Evolutionary conservation across 2,888 invertebrate genomes (phyloP), one percentile per base, ranked within the genome.

Genomic region (Tenthredo distinguenda): DNA sequence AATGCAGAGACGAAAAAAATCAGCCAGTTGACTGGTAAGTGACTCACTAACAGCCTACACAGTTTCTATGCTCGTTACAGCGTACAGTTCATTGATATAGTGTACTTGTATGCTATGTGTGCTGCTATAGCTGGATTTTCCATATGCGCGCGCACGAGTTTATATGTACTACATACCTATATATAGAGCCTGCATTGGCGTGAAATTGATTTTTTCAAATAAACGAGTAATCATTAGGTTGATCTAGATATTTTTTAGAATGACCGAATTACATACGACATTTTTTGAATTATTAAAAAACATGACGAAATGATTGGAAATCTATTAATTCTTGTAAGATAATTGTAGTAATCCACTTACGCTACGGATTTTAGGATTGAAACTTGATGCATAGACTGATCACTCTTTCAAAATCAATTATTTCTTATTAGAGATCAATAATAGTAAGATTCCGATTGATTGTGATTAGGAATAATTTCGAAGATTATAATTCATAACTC

Each of bases 1-100:
- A 92, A 85, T 95, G 95, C 88, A 93, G 91, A 88, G 96, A 96
- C 93, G 96, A 96, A 91, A 94, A 94, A 87, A 96, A 96, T 84
- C 94, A 95, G 85, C 93, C 95, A 15, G 96, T 97, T 10, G 97
- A 97, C 93, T 97, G 97, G 97, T 97, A 94, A 95, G 94, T 93
- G 43, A 74, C 72, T 37, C 37, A 76, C 21, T 21, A 34, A n/a
- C 50, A 77, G 37, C 31, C 12, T 76, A 47, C 47, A 21, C 21
- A 74, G 26, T 34, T 68, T 68, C 58, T 21, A 58, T 21, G 31
- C 26, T 26, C 26, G 26, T 26, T 26, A 26, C 1, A 26, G 26
- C 15, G 65, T 31, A 65, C 12, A 26, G 31, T 65, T 12, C 5
- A 21, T 62, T 62, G 15, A 12, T 55, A 15, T 55, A 15, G 34